These are phyloP conservation scores for Lycocerus yunnanus DNA, from an alignment of 2,888 invertebrate genomes.

Conservation along the genomic window DNA sequence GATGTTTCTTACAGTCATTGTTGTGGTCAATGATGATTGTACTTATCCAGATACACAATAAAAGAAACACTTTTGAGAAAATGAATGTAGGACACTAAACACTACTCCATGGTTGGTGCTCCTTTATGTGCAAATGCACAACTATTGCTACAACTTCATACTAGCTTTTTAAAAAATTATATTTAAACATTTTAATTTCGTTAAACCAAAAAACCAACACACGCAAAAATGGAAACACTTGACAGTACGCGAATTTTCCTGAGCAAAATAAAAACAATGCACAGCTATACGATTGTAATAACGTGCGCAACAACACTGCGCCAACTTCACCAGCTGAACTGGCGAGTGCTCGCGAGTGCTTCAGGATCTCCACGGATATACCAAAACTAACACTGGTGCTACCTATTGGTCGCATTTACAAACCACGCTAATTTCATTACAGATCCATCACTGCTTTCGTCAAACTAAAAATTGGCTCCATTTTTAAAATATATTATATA, in stretches of 20 bases:
- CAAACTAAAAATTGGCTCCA: too few species aligned
- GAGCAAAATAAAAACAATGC: conserved; percentile 41
- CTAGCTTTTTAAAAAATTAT: conserved; percentile 2
- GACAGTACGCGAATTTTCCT: conserved; percentile 14
- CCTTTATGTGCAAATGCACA: conserved; percentile 15
- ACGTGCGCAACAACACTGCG: conserved; percentile 40
- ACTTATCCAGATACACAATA: conserved; percentile 9
- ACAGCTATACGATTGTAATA: conserved; percentile 36
- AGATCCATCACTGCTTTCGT: background rate
- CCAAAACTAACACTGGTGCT: background rate
- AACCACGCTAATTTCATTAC: background rate
- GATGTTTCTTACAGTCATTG: conserved; percentile 80
- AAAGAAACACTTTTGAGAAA: conserved; percentile 38
- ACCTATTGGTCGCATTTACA: background rate
- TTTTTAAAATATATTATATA: too few species aligned
- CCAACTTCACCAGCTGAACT: conserved; percentile 38
- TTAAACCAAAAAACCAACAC: conserved; percentile 12
- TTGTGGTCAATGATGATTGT: conserved; percentile 49
- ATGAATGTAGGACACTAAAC: conserved; percentile 44
- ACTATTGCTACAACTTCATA: conserved; percentile 22
- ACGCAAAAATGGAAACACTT: conserved; percentile 11
- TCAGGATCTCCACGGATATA: background rate
- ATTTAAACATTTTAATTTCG: conserved; percentile 9
- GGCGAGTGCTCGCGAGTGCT: background rate
- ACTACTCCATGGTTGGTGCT: conserved; percentile 44